Conservation (phyloP, 2,797 vertebrate genomes). For the Corythornis leucogaster region DNA sequence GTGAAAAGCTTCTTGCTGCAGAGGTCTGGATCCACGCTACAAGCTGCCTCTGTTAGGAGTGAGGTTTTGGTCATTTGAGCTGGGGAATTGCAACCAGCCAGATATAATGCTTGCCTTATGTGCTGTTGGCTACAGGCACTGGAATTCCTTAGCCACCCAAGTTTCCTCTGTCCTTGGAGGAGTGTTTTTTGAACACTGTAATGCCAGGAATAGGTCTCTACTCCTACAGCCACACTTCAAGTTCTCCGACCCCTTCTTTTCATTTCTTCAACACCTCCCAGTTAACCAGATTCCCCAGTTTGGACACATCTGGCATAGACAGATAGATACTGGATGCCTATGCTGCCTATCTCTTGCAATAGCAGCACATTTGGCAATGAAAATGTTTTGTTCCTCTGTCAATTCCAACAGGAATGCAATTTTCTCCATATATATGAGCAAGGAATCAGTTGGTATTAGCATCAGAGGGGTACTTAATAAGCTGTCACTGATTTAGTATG, state of each 20-base stretch:
- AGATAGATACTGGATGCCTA: not conserved
- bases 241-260: not conserved
- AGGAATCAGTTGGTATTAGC: not conserved
- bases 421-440: conserved; percentile 18
- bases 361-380: not conserved
- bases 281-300: not conserved
- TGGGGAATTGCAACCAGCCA: not conserved
- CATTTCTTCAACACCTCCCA: not conserved
- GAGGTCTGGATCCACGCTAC: not conserved
- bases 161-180: not conserved
- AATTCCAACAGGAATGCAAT: not conserved
- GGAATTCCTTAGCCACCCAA: not conserved
- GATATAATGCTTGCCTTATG: not conserved
- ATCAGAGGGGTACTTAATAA: not conserved
- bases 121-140: not conserved
- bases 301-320: not conserved
- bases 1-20: not conserved
- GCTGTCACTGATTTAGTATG: not conserved
- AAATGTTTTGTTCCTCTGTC: not conserved
- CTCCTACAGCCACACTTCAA: not conserved
- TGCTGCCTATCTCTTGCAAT: not conserved
- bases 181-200: rapidly evolving
- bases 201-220: not conserved
- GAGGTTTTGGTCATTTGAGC: not conserved
- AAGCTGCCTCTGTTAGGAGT: not conserved